Evolutionary conservation across 2,113 vertebrate species (phyloP).

Genomic region (Lampris megalopsis): DNA sequence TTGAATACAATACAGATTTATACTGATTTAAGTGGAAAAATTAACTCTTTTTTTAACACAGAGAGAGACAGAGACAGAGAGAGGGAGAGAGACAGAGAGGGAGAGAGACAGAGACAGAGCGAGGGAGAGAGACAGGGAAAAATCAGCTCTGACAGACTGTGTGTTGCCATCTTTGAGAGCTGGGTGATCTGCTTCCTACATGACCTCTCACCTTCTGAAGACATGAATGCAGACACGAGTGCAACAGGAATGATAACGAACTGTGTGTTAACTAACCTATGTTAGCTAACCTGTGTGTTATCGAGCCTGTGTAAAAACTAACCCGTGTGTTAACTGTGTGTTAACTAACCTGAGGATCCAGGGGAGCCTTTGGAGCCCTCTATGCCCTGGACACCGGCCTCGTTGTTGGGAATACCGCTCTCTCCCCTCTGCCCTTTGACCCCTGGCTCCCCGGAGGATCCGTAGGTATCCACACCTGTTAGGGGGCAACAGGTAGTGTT

Average conservation of each 20-base stretch:
- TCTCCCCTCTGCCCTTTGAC: constrained; percentile 85
- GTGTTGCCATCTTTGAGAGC: neutral
- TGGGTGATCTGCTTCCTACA: neutral
- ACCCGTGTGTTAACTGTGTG: neutral
- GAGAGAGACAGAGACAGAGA: too few relatives aligned
- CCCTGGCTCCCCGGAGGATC: constrained; percentile 85
- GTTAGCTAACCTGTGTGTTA: constrained; percentile 80
- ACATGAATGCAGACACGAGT: neutral
- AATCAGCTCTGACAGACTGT: neutral
- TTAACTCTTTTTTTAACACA: too few relatives aligned
- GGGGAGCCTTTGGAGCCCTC: constrained; percentile 85
- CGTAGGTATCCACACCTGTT: constrained; percentile 84
- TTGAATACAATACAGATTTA: constrained; percentile 3
- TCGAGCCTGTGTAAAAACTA: too few relatives aligned
- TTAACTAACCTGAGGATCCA: constrained; percentile 86
- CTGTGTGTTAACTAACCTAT: constrained; percentile 80
- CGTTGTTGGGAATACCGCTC: constrained; percentile 82
- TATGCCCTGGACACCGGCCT: constrained; percentile 81
- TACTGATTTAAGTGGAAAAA: neutral
- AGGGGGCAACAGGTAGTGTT: constrained; percentile 10
- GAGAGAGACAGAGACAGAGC: too few relatives aligned
- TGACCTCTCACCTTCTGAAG: neutral
- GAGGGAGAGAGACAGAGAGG: too few relatives aligned
- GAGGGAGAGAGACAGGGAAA: neutral
- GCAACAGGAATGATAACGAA: too few relatives aligned